Evolutionary conservation across 2,113 vertebrate genomes (phyloP).

Genomic region (Nibea albiflora): DNA sequence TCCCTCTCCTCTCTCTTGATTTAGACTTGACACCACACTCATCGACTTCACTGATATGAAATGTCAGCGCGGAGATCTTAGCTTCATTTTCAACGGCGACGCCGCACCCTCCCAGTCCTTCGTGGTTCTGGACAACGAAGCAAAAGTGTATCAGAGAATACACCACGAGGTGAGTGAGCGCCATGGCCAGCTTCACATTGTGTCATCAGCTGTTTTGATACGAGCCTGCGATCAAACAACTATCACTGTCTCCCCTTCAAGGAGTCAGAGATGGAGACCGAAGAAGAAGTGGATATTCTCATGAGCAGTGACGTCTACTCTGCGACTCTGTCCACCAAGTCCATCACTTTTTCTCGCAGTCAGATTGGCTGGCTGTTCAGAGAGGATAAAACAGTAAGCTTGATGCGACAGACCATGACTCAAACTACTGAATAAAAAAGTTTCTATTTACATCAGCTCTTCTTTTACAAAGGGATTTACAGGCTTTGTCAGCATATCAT

Average conservation of each 20-base stretch:
- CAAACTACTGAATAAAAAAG: neutral
- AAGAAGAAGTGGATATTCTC: constrained; percentile 98
- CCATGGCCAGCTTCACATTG: neutral
- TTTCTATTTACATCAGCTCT: neutral
- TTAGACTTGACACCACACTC: constrained; percentile 98
- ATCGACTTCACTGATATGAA: constrained; percentile 99
- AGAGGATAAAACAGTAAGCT: constrained; percentile 96
- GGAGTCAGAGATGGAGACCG: constrained; percentile 99
- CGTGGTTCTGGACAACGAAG: constrained; percentile 98
- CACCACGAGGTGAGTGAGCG: constrained; percentile 91
- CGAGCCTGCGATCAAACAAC: neutral
- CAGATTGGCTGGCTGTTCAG: constrained; percentile 98
- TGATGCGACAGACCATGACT: neutral
- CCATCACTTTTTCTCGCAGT: constrained; percentile 96
- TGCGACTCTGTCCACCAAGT: constrained; percentile 98
- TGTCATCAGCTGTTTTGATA: constrained; percentile 19
- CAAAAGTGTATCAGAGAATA: constrained; percentile 99
- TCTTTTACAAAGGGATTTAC: too few species aligned
- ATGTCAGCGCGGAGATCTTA: constrained; percentile 98
- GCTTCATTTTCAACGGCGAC: constrained; percentile 98
- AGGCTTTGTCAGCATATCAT: neutral
- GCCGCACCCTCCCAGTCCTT: constrained; percentile 95
- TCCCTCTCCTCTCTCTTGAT: constrained; percentile 33
- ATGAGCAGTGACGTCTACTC: constrained; percentile 99
- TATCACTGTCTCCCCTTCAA: constrained; percentile 54